These are phyloP conservation scores for Lophura swinhoii DNA, from an alignment of 2,797 vertebrate species.

Conservation along the genomic window DNA sequence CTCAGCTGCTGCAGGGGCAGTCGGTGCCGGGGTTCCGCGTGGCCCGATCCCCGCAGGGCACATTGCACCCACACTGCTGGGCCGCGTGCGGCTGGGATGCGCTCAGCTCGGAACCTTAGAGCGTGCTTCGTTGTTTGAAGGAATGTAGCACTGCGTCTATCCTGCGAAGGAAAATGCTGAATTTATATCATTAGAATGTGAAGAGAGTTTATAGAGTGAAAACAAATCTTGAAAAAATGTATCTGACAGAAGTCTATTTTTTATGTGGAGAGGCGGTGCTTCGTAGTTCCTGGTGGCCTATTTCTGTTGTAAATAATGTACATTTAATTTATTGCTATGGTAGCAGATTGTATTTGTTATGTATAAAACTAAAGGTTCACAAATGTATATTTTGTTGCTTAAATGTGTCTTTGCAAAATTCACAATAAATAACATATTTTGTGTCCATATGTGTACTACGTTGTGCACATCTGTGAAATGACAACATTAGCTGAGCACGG, in stretches of 20 bases:
- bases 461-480: neutral
- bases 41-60: no score
- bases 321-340: slow-evolving; percentile 94
- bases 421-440: slow-evolving; percentile 96
- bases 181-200: slow-evolving; percentile 42
- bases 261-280: slow-evolving; percentile 76
- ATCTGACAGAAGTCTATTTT: slow-evolving; percentile 70
- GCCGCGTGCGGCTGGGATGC: neutral
- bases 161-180: slow-evolving; percentile 39
- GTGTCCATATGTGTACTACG: slow-evolving; percentile 80
- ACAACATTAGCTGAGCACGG: neutral
- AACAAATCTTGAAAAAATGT: slow-evolving; percentile 34
- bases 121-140: slow-evolving; percentile 58
- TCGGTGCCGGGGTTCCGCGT: no score
- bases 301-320: slow-evolving; percentile 88
- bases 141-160: slow-evolving; percentile 44
- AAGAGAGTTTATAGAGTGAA: slow-evolving; percentile 52
- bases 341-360: slow-evolving; percentile 88
- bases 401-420: slow-evolving; percentile 90
- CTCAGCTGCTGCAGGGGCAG: neutral
- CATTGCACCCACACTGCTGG: neutral
- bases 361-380: slow-evolving; percentile 89
- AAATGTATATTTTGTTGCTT: slow-evolving; percentile 99
- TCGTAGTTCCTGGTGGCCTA: slow-evolving; percentile 78
- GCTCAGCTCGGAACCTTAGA: neutral